Evolutionary conservation across 1,140 invertebrate species (phyloP).

Genomic region (Drosophila saltans): DNA sequence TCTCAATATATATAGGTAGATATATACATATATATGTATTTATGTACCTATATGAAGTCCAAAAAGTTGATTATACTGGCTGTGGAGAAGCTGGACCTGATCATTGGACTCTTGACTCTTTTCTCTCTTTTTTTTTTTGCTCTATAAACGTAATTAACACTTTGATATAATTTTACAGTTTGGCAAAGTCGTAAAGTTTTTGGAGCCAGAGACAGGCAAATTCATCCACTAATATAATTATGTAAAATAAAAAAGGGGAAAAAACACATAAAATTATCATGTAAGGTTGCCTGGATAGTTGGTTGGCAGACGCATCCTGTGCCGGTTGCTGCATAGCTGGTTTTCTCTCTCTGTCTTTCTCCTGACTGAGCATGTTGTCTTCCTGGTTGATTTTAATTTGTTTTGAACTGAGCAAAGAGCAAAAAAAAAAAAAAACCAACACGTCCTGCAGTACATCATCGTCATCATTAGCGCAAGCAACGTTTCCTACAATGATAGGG

Average conservation of each 20-base stretch:
- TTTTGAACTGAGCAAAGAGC: slow-evolving; percentile 73
- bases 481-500: slow-evolving; percentile 63
- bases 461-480: slow-evolving; percentile 71
- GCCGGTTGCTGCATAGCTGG: slow-evolving; percentile 15
- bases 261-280: slow-evolving; percentile 78
- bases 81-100: not conserved
- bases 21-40: not conserved
- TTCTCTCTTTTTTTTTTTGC: slow-evolving; percentile 23
- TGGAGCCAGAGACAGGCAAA: slow-evolving; percentile 43
- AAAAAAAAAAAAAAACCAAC: slow-evolving; percentile 56
- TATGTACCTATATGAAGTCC: not conserved
- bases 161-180: slow-evolving; percentile 77
- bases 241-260: slow-evolving; percentile 51
- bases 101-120: not conserved
- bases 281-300: slow-evolving; percentile 46
- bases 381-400: slow-evolving; percentile 77
- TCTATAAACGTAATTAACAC: slow-evolving; percentile 73
- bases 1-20: slow-evolving; percentile 6
- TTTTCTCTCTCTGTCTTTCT: slow-evolving; percentile 1
- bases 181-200: slow-evolving; percentile 56
- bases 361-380: slow-evolving; percentile 26
- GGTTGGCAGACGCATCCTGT: slow-evolving; percentile 36
- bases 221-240: slow-evolving; percentile 80
- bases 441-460: slow-evolving; percentile 79
- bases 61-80: slow-evolving; percentile 5